phyloP scores from a whole-genome alignment of 2,797 vertebrate species.

The Crocodylus rhombifer region DNA sequence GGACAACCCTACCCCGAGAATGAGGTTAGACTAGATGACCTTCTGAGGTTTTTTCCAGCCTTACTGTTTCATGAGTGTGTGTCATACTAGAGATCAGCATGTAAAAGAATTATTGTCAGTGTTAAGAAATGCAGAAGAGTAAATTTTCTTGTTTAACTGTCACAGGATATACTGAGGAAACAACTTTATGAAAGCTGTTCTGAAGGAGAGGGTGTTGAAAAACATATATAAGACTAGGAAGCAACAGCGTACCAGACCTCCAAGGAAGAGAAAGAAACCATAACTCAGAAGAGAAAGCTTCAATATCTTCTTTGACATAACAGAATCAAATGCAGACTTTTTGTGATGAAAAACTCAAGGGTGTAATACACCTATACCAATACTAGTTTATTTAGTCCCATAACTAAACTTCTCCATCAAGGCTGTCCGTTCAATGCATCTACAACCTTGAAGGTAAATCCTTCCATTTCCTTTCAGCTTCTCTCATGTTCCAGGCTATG shows the following conservation, averaged over 20 bases:
- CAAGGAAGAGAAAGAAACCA: neutral
- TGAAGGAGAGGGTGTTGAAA: neutral
- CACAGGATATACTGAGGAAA: neutral
- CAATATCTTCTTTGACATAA: neutral
- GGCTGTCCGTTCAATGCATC: neutral
- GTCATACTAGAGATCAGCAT: too few species aligned
- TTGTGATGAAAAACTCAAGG: neutral
- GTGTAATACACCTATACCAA: neutral
- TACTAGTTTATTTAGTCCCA: neutral
- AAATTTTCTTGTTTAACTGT: neutral
- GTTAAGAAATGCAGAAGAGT: neutral
- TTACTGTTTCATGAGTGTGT: too few species aligned
- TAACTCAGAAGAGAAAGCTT: neutral
- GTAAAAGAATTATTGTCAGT: neutral
- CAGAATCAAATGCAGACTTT: neutral
- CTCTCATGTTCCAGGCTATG: neutral
- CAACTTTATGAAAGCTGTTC: neutral
- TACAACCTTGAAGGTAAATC: neutral
- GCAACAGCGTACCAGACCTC: rapidly evolving
- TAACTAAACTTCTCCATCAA: neutral
- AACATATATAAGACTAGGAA: neutral
- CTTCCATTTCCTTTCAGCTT: neutral
- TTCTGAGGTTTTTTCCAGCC: too few species aligned
- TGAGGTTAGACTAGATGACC: too few species aligned
- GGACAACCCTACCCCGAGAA: too few species aligned